Evolutionary conservation across 2,797 vertebrate genomes (phyloP).

Genomic region (Melanotaenia parkinsoni): DNA sequence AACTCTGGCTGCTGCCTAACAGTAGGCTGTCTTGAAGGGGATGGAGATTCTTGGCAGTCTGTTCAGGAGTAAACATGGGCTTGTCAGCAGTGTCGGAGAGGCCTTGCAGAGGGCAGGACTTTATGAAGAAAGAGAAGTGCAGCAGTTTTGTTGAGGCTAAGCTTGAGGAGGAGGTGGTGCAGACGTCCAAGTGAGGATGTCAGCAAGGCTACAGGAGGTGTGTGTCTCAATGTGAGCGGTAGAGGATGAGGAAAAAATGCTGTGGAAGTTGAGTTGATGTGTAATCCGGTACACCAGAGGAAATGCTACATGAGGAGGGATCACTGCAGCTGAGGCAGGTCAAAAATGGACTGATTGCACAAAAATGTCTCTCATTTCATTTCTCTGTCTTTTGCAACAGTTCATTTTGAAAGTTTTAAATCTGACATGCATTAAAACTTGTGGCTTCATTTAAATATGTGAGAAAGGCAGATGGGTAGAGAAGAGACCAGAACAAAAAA

Average conservation of each 20-base stretch:
- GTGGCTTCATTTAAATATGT: constrained; percentile 5
- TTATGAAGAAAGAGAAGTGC: constrained; percentile 49
- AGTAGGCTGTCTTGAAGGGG: constrained; percentile 54
- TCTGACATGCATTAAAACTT: constrained; percentile 15
- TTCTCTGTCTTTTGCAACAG: background rate
- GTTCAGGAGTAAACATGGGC: constrained; percentile 54
- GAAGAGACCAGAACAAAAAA: background rate
- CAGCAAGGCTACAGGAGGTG: constrained; percentile 49
- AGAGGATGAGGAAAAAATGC: constrained; percentile 44
- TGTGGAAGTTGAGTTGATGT: constrained; percentile 25
- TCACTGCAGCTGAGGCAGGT: constrained; percentile 12
- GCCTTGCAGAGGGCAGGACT: constrained; percentile 66
- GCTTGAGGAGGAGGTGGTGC: constrained; percentile 49
- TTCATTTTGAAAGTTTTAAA: background rate
- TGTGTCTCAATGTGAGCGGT: constrained; percentile 57
- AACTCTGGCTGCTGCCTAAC: constrained; percentile 48
- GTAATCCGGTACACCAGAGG: constrained; percentile 28
- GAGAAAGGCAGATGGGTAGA: constrained; percentile 22
- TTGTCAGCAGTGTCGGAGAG: constrained; percentile 66
- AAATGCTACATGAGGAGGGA: constrained; percentile 15
- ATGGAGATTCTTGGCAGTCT: constrained; percentile 56
- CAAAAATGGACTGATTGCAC: constrained; percentile 5
- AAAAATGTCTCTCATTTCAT: too few species aligned
- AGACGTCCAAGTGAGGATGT: constrained; percentile 61
- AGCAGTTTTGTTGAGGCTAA: constrained; percentile 60